These are phyloP conservation scores for Astropecten irregularis DNA, from an alignment of 53 echinoderm and acorn worm species.

Conservation along the genomic window DNA sequence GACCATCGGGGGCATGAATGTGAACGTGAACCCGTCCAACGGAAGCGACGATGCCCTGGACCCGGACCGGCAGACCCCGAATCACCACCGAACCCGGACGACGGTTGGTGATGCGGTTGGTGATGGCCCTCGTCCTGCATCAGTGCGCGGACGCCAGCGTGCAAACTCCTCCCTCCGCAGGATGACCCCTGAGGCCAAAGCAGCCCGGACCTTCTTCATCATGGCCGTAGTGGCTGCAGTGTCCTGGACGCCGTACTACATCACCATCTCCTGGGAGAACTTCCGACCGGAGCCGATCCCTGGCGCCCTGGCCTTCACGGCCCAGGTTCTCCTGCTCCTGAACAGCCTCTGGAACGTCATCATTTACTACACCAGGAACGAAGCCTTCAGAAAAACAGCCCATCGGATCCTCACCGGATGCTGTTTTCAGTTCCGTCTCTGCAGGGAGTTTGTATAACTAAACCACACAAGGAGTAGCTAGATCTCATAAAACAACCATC, in stretches of 20 bases:
- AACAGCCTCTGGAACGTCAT: slow-evolving; percentile 23
- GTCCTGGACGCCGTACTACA: slow-evolving; percentile 1
- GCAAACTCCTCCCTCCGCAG: not conserved
- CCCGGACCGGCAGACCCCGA: too few relatives aligned
- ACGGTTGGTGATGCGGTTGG: not conserved
- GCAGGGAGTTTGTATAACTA: too few relatives aligned
- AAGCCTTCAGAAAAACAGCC: slow-evolving; percentile 17
- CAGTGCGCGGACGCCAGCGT: not conserved
- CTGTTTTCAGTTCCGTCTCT: not conserved
- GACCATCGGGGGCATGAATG: not conserved
- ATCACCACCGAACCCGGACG: too few relatives aligned
- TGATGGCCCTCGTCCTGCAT: not conserved
- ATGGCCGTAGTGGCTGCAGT: slow-evolving; percentile 1
- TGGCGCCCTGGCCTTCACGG: not conserved
- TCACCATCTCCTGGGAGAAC: slow-evolving; percentile 12
- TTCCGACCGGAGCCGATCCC: not conserved
- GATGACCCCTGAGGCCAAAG: not conserved
- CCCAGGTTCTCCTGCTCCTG: slow-evolving; percentile 3
- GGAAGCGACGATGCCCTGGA: too few relatives aligned
- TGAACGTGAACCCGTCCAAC: not conserved
- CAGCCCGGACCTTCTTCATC: not conserved
- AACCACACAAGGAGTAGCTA: too few relatives aligned
- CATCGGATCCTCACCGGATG: not conserved
- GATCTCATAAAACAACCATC: not conserved
- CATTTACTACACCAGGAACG: slow-evolving; percentile 20